A percentile compares a stretch with the other conserved stretches of the same genome.
Conservation (phyloP, 2,888 invertebrate species). For the Actias luna region DNA sequence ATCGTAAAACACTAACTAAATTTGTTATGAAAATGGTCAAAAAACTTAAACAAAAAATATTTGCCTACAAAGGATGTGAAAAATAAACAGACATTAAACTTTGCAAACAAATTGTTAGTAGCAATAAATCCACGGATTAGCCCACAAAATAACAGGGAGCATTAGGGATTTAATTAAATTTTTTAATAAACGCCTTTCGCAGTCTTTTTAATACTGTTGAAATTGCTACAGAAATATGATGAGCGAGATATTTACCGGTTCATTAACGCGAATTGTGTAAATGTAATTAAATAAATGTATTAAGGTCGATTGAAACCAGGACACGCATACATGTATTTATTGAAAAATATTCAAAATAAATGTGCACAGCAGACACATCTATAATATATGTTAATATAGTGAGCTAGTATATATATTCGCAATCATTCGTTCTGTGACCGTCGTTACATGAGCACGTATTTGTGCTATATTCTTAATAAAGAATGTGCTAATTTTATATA, state of each 20-base stretch:
- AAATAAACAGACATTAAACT: not conserved
- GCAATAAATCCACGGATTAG: conserved; percentile 2
- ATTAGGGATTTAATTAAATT: not conserved
- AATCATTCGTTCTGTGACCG: no score
- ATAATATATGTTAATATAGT: no score
- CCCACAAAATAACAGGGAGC: not conserved
- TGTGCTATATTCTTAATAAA: no score
- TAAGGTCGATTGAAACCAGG: not conserved
- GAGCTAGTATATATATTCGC: no score
- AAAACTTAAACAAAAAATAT: not conserved
- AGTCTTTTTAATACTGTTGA: not conserved
- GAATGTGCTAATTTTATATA: no score
- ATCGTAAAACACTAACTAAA: not conserved
- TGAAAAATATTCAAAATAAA: no score
- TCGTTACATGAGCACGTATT: no score
- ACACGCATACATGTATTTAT: not conserved
- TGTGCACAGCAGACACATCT: no score
- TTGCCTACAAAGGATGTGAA: conserved; percentile 3
- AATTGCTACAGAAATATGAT: not conserved
- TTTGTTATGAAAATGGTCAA: not conserved
- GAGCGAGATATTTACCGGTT: not conserved
- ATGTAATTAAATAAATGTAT: not conserved
- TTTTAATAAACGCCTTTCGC: not conserved
- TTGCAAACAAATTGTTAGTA: not conserved
- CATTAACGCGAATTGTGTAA: not conserved